These are phyloP conservation scores for Phrynocephalus vlangalii DNA, from an alignment of 2,797 vertebrate genomes.

Conservation along the genomic window DNA sequence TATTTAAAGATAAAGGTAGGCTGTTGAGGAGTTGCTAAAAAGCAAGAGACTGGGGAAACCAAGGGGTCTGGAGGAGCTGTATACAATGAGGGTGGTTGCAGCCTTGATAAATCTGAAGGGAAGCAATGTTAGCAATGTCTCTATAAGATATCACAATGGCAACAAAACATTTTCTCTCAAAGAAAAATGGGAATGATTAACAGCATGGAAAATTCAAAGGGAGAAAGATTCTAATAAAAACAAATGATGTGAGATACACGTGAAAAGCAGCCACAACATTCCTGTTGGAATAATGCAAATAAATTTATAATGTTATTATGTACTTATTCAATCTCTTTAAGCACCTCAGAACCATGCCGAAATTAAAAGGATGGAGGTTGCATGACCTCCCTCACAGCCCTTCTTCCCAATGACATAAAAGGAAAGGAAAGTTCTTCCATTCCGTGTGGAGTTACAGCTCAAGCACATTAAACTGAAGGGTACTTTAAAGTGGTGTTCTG, in stretches of 20 bases:
- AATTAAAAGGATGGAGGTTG: background rate
- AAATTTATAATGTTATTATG: constrained; percentile 5
- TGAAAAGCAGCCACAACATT: constrained; percentile 28
- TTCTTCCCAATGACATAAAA: constrained; percentile 14
- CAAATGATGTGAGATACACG: constrained; percentile 19
- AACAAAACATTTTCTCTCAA: constrained; percentile 58
- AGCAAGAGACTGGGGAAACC: constrained; percentile 57
- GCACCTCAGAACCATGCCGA: constrained; percentile 16
- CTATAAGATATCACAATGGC: constrained; percentile 55
- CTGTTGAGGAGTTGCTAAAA: constrained; percentile 62
- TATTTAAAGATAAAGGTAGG: constrained; percentile 71
- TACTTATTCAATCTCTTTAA: background rate
- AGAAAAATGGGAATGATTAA: constrained; percentile 48
- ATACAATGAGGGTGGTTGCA: constrained; percentile 19
- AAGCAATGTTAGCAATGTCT: constrained; percentile 51
- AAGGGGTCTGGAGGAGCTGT: constrained; percentile 10
- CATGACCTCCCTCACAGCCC: background rate
- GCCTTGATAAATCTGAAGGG: constrained; percentile 50
- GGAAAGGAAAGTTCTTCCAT: background rate
- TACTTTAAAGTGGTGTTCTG: background rate
- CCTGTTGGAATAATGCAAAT: constrained; percentile 27
- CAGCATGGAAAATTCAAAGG: constrained; percentile 49
- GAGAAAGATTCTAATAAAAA: constrained; percentile 6
- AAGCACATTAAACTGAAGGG: background rate
- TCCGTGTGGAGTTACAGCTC: background rate